Evolutionary conservation across 1,140 invertebrate species (phyloP), one percentile per base, ranked within the genome.

Genomic region (Cryptotermes secundus): DNA sequence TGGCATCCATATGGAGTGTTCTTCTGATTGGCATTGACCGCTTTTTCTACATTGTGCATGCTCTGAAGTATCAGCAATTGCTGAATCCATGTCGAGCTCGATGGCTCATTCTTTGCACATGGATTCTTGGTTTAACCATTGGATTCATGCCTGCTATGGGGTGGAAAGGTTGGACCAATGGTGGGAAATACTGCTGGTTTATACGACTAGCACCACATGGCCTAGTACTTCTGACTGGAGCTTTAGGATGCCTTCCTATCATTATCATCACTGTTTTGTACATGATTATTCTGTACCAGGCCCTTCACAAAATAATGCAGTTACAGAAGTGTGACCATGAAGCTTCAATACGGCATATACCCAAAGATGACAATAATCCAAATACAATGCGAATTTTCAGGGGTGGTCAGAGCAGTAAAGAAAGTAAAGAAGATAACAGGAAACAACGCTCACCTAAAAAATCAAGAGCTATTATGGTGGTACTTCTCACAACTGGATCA

Each of bases 1-100:
- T 93, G 86, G 91, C 91, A n/a, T 92, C 92, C 3, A 90, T 92
- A 38, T 92, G 92, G 86, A 92, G 91, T 38, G 91, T 93, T 0
- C 91, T 90, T 6, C 86, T 93, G n/a, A 92, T 93, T 83, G 92
- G 90, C 45, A 87, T 92, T 3, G 92, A 93, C 86, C 87, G 92
- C 49, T 93, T 91, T 85, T 89, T 93, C 79, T 93, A 92, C 86
- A 93, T 93, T 42, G 86, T 92, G 6, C 91, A 93, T 85, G 92
- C 92, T 9, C 86, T 92, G 3, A 91, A 92, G 85, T 92, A 93
- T 85, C 89, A 91, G 85, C 89, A 89, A 84, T 92, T 90, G 90
- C 89, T 92, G 42, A 91, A 89, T 85, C 90, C 91, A 1, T 90
- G 87, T 3, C 89, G 90, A 87, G 91, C 92, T 6, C 88, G 91